Evolutionary conservation across 2,888 invertebrate species (phyloP).

Genomic region (Drosophila pegasa): DNA sequence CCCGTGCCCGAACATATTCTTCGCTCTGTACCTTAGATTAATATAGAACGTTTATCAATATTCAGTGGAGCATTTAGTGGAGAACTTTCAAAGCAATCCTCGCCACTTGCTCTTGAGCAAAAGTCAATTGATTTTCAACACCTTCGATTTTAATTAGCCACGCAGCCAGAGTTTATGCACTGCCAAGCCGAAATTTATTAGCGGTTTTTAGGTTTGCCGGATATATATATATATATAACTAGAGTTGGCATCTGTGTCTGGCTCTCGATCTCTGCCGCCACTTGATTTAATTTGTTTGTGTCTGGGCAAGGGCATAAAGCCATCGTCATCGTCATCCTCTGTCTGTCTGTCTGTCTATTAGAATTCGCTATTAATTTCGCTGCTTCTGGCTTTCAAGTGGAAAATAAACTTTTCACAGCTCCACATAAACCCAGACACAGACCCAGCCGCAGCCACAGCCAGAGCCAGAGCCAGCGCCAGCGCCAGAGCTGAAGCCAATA

Average conservation of each 20-base stretch:
- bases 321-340: conserved; percentile 22
- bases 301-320: conserved; percentile 43
- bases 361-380: conserved; percentile 44
- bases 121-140: conserved; percentile 48
- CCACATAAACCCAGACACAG: conserved; percentile 5
- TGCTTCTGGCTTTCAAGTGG: conserved; percentile 52
- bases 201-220: conserved; percentile 46
- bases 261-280: conserved; percentile 32
- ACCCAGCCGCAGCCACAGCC: not conserved
- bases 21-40: conserved; percentile 47
- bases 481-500: conserved; percentile 35
- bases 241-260: conserved; percentile 9
- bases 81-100: not conserved
- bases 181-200: conserved; percentile 63
- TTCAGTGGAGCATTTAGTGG: too few relatives aligned
- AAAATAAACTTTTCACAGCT: conserved; percentile 56
- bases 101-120: not conserved
- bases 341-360: conserved; percentile 16
- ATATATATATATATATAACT: not conserved
- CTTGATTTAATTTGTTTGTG: conserved; percentile 61
- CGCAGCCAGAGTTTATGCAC: conserved; percentile 23
- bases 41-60: not conserved
- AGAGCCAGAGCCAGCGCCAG: not conserved
- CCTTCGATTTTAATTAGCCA: conserved; percentile 49
- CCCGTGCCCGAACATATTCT: conserved; percentile 62